A percentile compares a stretch with the other conserved stretches of the same genome.
Conservation (phyloP, 92 coral and sea anemone species). For the Micromussa lordhowensis region DNA sequence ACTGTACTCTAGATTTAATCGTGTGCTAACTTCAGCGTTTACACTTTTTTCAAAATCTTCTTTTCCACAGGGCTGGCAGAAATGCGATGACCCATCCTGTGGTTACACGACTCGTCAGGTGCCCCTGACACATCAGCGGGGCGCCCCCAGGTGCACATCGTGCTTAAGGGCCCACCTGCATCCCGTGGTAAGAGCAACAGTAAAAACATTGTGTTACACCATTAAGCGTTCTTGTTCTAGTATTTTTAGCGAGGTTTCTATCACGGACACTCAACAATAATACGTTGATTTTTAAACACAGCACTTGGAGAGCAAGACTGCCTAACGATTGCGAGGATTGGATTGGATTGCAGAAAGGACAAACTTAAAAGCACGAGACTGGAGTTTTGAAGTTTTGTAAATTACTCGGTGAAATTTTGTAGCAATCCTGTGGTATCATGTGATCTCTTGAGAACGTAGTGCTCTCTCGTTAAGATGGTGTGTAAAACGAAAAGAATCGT, state of each 20-base stretch:
- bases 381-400: background rate
- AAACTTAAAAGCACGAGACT: background rate
- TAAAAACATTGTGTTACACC: too few relatives aligned
- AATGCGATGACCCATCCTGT: constrained; percentile 97
- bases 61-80: constrained; percentile 90
- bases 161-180: constrained; percentile 88
- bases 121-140: constrained; percentile 83
- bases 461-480: background rate
- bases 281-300: background rate
- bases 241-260: background rate
- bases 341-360: too few relatives aligned
- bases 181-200: constrained; percentile 68
- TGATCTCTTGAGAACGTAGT: background rate
- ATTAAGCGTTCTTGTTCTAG: too few relatives aligned
- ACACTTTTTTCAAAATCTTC: background rate
- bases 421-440: background rate
- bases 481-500: background rate
- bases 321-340: background rate
- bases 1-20: too few relatives aligned
- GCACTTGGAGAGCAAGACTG: background rate
- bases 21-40: background rate
- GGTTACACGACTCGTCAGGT: constrained; percentile 91
- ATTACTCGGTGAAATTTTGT: background rate
- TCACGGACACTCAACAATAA: background rate
- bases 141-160: constrained; percentile 82